phyloP scores from a whole-genome alignment of 2,888 invertebrate species.

The Aspidapion aeneum region DNA sequence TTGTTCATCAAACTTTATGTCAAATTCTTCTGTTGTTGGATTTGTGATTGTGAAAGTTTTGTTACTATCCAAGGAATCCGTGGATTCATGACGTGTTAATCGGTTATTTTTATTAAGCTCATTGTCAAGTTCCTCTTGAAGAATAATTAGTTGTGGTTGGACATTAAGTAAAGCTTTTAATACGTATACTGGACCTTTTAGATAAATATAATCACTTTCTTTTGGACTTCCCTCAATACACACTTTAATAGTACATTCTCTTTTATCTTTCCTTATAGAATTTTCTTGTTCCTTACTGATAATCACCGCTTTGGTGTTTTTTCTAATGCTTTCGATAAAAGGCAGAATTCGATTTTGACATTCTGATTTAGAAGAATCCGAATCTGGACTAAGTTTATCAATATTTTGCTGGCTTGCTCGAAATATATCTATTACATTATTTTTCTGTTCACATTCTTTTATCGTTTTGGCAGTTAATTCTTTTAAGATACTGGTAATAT shows the following conservation, averaged over 20 bases:
- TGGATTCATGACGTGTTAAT: background rate
- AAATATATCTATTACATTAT: background rate
- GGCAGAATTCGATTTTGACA: background rate
- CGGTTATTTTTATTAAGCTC: background rate
- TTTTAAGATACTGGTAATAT: background rate
- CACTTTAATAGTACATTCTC: constrained; percentile 23
- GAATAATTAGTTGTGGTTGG: constrained; percentile 19
- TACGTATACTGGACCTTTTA: constrained; percentile 33
- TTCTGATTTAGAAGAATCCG: background rate
- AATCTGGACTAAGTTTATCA: background rate
- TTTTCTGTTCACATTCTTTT: background rate
- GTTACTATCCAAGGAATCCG: constrained; percentile 11
- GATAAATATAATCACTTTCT: constrained; percentile 29
- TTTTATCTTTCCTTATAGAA: background rate
- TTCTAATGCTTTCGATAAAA: background rate
- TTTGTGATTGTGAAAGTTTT: constrained; percentile 14
- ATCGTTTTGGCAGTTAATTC: background rate
- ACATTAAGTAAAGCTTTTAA: constrained; percentile 27
- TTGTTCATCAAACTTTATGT: background rate
- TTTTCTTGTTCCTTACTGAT: background rate
- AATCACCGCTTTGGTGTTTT: background rate
- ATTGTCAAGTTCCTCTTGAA: constrained; percentile 2
- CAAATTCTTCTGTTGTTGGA: background rate
- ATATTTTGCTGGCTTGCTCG: background rate
- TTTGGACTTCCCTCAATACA: constrained; percentile 37